Conservation (phyloP, 2,113 vertebrate species). For the Elaphurus davidianus region DNA sequence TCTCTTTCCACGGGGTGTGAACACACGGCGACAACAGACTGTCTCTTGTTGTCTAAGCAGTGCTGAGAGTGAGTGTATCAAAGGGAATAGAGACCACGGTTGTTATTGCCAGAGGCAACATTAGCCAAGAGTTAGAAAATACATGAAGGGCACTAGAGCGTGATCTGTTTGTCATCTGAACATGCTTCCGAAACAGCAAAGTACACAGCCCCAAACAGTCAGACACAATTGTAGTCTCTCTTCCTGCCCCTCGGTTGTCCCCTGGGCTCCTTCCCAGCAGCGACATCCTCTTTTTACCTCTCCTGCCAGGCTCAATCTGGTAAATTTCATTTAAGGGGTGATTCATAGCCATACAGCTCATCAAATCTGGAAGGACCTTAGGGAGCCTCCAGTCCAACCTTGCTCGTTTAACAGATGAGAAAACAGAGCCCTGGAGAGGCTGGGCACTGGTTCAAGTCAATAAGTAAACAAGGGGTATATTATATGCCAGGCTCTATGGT, state of each 20-base stretch:
- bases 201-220: background rate
- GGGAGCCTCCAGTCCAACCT: background rate
- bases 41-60: background rate
- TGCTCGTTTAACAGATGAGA: constrained; percentile 1
- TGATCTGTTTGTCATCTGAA: background rate
- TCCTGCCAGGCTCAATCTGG: background rate
- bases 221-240: background rate
- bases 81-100: background rate
- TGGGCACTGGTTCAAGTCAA: background rate
- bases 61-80: background rate
- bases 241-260: background rate
- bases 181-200: background rate
- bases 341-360: background rate
- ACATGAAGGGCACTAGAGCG: background rate
- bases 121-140: background rate
- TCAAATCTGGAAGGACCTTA: background rate
- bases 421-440: background rate
- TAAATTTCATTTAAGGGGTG: background rate
- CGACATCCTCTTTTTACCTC: background rate
- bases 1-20: background rate
- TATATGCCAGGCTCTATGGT: background rate
- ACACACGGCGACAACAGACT: background rate
- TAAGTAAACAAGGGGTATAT: background rate
- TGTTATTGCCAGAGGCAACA: background rate
- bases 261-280: background rate